Percentiles rank a stretch among this genome's conserved stretches.
Conservation (phyloP, 2,888 invertebrate genomes). For the Amphipyra berbera region DNA sequence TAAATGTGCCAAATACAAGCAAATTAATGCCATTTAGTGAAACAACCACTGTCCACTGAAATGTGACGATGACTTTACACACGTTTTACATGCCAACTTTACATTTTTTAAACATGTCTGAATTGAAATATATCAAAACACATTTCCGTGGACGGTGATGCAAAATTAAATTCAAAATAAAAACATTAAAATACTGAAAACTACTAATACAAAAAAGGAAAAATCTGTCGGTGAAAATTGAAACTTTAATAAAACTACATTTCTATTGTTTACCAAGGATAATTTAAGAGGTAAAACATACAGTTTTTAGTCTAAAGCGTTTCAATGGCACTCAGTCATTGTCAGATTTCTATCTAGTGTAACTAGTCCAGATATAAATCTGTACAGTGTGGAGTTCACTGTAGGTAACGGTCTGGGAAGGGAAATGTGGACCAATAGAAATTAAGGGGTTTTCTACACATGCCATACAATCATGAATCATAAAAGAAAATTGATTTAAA, state of each 20-base stretch:
- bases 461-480: conserved; percentile 14
- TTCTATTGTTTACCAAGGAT: conserved; percentile 20
- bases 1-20: conserved; percentile 60
- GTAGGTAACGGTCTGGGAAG: conserved; percentile 35
- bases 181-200: conserved; percentile 37
- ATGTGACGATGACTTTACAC: conserved; percentile 9
- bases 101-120: conserved; percentile 4
- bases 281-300: conserved; percentile 18
- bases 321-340: conserved; percentile 39
- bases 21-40: conserved; percentile 43
- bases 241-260: conserved; percentile 6
- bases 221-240: conserved; percentile 16
- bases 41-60: conserved; percentile 38
- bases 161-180: conserved; percentile 27
- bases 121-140: conserved; percentile 29
- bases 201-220: conserved; percentile 27
- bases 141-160: conserved; percentile 42
- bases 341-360: conserved; percentile 46
- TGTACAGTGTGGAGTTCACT: conserved; percentile 30
- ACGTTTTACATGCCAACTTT: conserved; percentile 14
- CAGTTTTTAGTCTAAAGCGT: conserved; percentile 20
- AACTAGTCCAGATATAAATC: conserved; percentile 48
- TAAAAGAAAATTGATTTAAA: not conserved
- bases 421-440: conserved; percentile 28
- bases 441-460: conserved; percentile 14